Evolutionary conservation across 2,888 invertebrate species (phyloP), one percentile per base, ranked within the genome.

Genomic region (Tethea ocularis): DNA sequence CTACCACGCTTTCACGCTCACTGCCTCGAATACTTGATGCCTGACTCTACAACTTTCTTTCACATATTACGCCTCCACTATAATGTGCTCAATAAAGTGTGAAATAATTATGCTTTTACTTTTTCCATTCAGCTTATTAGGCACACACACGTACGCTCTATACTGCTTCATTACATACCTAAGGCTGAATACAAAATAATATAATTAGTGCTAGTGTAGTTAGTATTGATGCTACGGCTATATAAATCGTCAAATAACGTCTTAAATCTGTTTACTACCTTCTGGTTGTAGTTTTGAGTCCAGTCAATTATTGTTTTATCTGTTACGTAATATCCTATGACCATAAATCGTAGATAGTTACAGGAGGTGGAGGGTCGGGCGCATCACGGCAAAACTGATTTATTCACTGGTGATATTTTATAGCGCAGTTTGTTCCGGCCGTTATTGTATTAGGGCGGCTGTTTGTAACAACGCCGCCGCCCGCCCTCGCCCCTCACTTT

Each of bases 391-490:
- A 82, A 85, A 89, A 86, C 93, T 94, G 94, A 94, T 94, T 94
- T 94, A 94, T 94, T 91, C 93, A 88, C 91, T 93, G 93, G 93
- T 93, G 93, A 94, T 94, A 94, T 94, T 94, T 94, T 94, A 94
- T 94, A 93, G 94, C 93, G 91, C 88, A 93, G 94, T 94, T 94
- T 94, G 94, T 94, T 94, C 94, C 93, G 94, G 91, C 93, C 93
- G 94, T 94, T 94, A 94, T 94, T 94, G 94, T 94, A 94, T 94
- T 94, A 94, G 94, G 93, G 93, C 91, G 89, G 86, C 92, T 89
- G 91, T 93, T 89, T 91, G 90, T 89, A 90, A 86, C 46, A 46
- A 46, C 87, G 77, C 77, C 67, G 76, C 81, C 72, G 71, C 77
- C 77, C 77, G 81, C 83, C 69, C 69, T 71, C 64, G 59, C 67